Percentiles rank a stretch among this genome's conserved stretches.
Evolutionary conservation across 2,888 invertebrate species (phyloP).

Genomic region (Oxyteleia sp.): DNA sequence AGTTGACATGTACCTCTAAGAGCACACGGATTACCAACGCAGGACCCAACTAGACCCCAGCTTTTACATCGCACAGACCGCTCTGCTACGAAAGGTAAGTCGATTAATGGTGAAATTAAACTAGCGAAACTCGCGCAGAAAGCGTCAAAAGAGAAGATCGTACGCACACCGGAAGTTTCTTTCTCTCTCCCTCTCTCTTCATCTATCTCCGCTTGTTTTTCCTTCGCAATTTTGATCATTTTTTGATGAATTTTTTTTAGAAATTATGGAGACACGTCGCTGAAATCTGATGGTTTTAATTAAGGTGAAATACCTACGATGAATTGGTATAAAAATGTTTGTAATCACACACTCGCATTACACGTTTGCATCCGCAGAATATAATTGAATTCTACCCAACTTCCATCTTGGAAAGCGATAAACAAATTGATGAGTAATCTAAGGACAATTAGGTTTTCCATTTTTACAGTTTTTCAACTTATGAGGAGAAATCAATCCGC

Average conservation of each 20-base stretch:
- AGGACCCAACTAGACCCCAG: slow-evolving; percentile 22
- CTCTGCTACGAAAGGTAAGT: slow-evolving; percentile 60
- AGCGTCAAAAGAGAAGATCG: slow-evolving; percentile 18
- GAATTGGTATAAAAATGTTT: too few species aligned
- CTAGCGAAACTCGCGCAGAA: slow-evolving; percentile 52
- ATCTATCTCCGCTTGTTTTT: not conserved
- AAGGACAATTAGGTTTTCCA: slow-evolving; percentile 46
- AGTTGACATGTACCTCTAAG: slow-evolving; percentile 32
- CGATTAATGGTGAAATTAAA: slow-evolving; percentile 67
- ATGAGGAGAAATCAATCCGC: slow-evolving; percentile 44
- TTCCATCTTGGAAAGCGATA: slow-evolving; percentile 46
- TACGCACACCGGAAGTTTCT: slow-evolving; percentile 17
- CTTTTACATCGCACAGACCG: slow-evolving; percentile 53
- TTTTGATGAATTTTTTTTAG: too few species aligned
- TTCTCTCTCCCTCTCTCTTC: slow-evolving; percentile 13
- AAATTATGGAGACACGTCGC: too few species aligned
- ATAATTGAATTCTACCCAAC: slow-evolving; percentile 27
- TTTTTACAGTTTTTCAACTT: slow-evolving; percentile 32
- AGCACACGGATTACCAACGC: slow-evolving; percentile 52
- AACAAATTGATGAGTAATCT: slow-evolving; percentile 44
- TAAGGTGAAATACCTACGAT: too few species aligned
- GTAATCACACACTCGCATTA: too few species aligned
- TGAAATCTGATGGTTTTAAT: too few species aligned
- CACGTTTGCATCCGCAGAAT: not conserved
- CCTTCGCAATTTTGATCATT: not conserved